Evolutionary conservation across 1,140 invertebrate species (phyloP).

Genomic region (Probaryconus sp.): DNA sequence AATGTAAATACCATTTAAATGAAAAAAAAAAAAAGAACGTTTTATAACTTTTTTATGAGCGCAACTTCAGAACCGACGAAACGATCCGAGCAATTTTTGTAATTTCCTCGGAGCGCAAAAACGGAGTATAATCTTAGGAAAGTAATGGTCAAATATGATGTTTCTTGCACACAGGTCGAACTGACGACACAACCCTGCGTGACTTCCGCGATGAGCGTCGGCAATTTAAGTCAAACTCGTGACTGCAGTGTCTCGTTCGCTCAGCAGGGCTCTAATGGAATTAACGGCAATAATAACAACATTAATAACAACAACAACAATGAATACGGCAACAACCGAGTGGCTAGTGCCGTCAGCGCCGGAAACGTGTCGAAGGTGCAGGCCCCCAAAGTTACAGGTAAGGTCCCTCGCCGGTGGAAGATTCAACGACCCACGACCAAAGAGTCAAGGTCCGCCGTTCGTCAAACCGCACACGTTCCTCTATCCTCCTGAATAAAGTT

Average conservation of each 20-base stretch:
- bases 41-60: no score
- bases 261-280: conserved; percentile 56
- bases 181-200: conserved; percentile 69
- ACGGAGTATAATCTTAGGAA: no score
- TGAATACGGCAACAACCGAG: conserved; percentile 64
- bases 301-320: conserved; percentile 60
- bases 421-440: conserved; percentile 41
- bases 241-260: conserved; percentile 61
- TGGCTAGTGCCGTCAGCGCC: conserved; percentile 67
- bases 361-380: conserved; percentile 72
- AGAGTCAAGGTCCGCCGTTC: conserved; percentile 54
- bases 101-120: no score
- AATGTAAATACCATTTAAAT: no score
- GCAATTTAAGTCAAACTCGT: conserved; percentile 71
- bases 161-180: conserved; percentile 63
- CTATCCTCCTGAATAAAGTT: conserved; percentile 37
- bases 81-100: no score
- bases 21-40: no score
- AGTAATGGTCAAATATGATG: conserved; percentile 4
- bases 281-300: conserved; percentile 61
- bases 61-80: no score
- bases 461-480: conserved; percentile 34
- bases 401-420: conserved; percentile 35
- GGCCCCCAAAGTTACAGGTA: conserved; percentile 67
- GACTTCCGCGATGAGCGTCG: conserved; percentile 71